Evolutionary conservation across 2,888 invertebrate species (phyloP).

Genomic region (Oxyteleia sp.): DNA sequence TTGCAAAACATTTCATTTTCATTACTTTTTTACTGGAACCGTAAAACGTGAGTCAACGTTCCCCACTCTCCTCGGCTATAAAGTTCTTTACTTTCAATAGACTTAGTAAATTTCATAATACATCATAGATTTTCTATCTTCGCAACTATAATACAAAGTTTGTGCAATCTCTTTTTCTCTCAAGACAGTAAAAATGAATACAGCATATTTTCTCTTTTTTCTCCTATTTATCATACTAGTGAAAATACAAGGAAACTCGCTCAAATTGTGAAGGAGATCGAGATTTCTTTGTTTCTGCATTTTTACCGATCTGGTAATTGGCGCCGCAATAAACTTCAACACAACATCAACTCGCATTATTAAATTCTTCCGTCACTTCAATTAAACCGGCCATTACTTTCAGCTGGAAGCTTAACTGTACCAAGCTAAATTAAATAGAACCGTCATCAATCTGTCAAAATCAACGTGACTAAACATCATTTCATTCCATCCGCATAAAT

Average conservation of each 20-base stretch:
- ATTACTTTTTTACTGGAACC: too few relatives aligned
- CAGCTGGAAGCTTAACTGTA: neutral
- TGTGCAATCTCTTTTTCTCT: conserved; percentile 7
- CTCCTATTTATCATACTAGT: neutral
- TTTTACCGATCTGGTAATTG: neutral
- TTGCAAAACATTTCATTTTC: too few relatives aligned
- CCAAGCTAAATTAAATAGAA: conserved; percentile 16
- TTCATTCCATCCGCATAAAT: conserved; percentile 30
- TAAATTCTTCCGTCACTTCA: neutral
- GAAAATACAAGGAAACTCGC: neutral
- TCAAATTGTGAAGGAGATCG: neutral
- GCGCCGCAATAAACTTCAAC: neutral
- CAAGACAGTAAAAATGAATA: neutral
- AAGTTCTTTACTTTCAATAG: neutral
- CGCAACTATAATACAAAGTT: conserved; percentile 1
- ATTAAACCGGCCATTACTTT: neutral
- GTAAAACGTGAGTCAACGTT: too few relatives aligned
- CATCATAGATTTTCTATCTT: neutral
- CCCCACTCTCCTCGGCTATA: neutral
- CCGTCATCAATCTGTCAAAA: conserved; percentile 43
- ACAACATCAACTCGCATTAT: neutral
- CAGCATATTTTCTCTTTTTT: neutral
- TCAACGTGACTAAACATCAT: conserved; percentile 27
- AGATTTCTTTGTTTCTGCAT: neutral
- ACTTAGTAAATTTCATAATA: neutral